phyloP scores from a whole-genome alignment of 2,888 invertebrate genomes.

The Archips xylosteana region DNA sequence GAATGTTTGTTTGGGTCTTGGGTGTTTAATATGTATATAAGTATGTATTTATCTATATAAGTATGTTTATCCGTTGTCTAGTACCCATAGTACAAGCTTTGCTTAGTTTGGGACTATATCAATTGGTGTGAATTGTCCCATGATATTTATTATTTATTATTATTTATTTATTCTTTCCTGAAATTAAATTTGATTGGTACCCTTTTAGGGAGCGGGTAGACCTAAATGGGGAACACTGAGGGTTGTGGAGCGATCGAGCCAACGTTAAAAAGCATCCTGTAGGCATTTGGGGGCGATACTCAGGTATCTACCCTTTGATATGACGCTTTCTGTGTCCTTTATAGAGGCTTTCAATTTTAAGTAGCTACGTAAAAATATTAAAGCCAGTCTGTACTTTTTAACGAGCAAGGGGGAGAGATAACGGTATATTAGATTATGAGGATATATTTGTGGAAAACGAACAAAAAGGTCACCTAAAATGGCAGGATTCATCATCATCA shows the following conservation, averaged over 20 bases:
- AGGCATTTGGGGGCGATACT: background rate
- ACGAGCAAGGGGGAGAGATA: background rate
- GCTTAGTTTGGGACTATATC: no score
- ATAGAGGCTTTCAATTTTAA: conserved; percentile 7
- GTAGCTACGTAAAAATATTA: background rate
- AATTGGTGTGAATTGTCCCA: no score
- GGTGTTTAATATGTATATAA: no score
- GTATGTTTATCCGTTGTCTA: no score
- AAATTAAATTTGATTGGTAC: background rate
- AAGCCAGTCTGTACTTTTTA: conserved; percentile 1
- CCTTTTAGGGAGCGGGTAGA: background rate
- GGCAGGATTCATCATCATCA: no score
- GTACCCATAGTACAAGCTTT: no score
- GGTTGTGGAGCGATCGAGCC: background rate
- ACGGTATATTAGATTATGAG: background rate
- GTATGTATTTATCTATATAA: no score
- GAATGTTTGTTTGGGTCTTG: no score
- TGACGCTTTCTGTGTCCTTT: conserved; percentile 9
- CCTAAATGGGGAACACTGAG: background rate
- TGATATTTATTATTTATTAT: no score
- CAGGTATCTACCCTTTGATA: background rate
- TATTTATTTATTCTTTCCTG: background rate
- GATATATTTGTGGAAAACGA: background rate
- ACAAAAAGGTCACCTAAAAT: no score
- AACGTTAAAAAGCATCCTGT: background rate